Base-by-base conservation (phyloP, 1,140 invertebrate species). In the Zaprionus nigranus region DNA sequence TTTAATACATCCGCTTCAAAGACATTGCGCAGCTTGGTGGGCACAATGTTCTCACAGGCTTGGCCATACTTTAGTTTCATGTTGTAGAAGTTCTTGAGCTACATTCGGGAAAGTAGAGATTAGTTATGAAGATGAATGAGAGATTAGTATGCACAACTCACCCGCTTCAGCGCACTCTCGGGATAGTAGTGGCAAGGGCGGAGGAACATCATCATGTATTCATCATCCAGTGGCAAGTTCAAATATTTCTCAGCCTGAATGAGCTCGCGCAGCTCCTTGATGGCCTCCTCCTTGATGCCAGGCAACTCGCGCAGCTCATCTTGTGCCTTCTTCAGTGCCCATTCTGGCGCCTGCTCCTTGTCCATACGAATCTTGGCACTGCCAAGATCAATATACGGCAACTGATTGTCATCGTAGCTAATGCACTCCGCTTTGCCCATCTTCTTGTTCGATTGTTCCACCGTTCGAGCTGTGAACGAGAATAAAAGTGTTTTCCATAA, bases 161-260 rank as follows among this genome's bases (percentile, higher is more conserved):
- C 94, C 80, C 96, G 83, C 64, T 94, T 94, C 46, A 94, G 93
- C 0, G 95, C 95, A 86, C 95, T 95, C 26, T 96, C 93, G 2
- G 95, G 93, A 82, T 96, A 96, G 78, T 94, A 96, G 91, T 96
- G 95, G 72, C 94, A 95, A 43, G 95, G 95, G 51, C 95, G 93
- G 13, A 96, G 88, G 79, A 96, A 96, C 54, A 95, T 95, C 58
- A 94, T 92, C 15, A 96, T 93, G 38, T 95, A 94, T 2, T 95
- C 95, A 79, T 96, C 95, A 66, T 95, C 95, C 51, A 94, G 93
- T 36, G 93, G 93, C 76, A 93, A 95, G 61, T 94, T 91, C 7
- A 95, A 0, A 81, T 94, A 64, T 90, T 91, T 82, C 94, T 94
- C 61, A 88, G 90, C 84, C 66, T 91, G 71, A 54, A 92, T 76